phyloP scores from a whole-genome alignment of 2,113 vertebrate species.

The Ramphastos sulfuratus region DNA sequence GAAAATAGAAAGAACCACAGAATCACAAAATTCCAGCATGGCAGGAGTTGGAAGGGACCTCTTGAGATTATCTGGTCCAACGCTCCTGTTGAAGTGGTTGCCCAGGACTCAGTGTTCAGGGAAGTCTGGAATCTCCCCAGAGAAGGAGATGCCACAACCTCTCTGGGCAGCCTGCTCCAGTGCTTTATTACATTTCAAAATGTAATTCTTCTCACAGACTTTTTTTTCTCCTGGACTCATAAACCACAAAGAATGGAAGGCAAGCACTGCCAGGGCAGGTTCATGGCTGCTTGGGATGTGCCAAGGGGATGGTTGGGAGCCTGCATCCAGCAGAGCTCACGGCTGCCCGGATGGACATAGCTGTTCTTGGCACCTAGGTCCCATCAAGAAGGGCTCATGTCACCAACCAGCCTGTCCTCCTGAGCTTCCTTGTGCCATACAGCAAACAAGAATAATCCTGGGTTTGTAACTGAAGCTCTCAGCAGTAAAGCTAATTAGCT shows the following conservation, averaged over 20 bases:
- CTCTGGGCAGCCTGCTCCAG: no score
- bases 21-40: no score
- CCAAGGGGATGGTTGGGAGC: background rate
- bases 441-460: background rate
- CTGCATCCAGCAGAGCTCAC: fast-evolving
- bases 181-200: no score
- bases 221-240: background rate
- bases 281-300: background rate
- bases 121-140: no score
- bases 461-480: background rate
- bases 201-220: background rate
- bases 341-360: background rate
- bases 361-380: background rate
- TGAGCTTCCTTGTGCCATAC: background rate
- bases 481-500: background rate
- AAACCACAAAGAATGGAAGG: background rate
- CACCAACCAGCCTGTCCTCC: background rate
- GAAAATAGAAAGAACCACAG: background rate
- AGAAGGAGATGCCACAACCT: no score
- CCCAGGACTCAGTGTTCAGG: no score
- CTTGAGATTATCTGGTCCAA: no score
- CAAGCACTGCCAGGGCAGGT: background rate
- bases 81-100: no score
- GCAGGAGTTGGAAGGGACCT: no score
- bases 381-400: background rate